Base-by-base conservation (phyloP, 2,888 invertebrate genomes). In the Coenonympha arcania region DNA sequence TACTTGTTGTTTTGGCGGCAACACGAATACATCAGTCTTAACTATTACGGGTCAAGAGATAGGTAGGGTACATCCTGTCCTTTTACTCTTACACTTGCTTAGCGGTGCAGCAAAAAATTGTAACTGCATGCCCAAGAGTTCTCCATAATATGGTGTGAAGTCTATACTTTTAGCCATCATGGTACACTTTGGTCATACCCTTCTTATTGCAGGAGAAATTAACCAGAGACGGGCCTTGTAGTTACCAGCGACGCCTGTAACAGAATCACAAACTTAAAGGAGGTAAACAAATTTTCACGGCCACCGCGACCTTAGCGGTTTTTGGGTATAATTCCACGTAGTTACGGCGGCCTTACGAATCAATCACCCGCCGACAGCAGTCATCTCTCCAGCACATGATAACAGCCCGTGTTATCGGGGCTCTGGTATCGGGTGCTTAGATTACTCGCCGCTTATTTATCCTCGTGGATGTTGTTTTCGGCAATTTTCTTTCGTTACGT, bases 361-460 rank as follows among this genome's bases (percentile, higher is more conserved):
- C 83, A 79, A 82, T 84, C 84, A 79, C 46, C 57, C 33, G 53
- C 48, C 57, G 79, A 74, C 78, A 74, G 59, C 63, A 63, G 70
- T 71, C 71, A 68, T 57, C 55, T 62, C 59, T 66, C 75, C 68
- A 61, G 57, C 59, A 57, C 58, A 39, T 66, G 81, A 82, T 80
- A 80, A 74, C 65, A 55, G 45, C 31, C 43, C 50, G 45, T 46
- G 48, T 60, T 59, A 61, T 59, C 59, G 45, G 36, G 13, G 28
- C 26, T 28, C 13, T 37, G 19, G 36, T 37, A 37, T 34, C 44
- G 45, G 36, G 19, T 45, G 37, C 37, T 37, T 28, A 37, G 45
- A 45, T 45, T 36, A 45, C 36, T 45, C 26, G 34, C 8, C 24
- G 5, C 45, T 36, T 37, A 45, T 45, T 45, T 37, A 13, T 45